A percentile compares a stretch with the other conserved stretches of the same genome.
Evolutionary conservation across 2,113 vertebrate genomes (phyloP).

Genomic region (Gorsachius goisagi): DNA sequence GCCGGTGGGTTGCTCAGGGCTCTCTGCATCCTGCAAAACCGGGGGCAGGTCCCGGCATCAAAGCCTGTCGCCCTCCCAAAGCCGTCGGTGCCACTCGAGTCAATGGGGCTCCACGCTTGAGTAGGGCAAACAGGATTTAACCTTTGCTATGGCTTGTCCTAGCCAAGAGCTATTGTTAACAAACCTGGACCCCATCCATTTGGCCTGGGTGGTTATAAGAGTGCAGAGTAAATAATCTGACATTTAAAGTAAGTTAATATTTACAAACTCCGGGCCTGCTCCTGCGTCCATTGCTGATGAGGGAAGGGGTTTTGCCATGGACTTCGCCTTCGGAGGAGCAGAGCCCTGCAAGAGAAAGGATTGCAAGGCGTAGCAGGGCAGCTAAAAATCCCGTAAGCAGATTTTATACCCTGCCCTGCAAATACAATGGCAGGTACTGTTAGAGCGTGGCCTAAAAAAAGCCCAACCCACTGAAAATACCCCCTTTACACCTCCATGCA

Average conservation of each 20-base stretch:
- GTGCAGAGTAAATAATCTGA: slow-evolving; percentile 36
- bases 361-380: not conserved
- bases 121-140: slow-evolving; percentile 61
- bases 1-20: accelerated
- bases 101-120: not conserved
- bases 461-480: not conserved
- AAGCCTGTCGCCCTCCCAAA: not conserved
- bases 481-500: slow-evolving; percentile 15
- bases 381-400: slow-evolving; percentile 29
- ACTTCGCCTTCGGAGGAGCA: not conserved
- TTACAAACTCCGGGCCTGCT: slow-evolving; percentile 16
- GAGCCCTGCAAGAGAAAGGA: not conserved
- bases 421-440: slow-evolving; percentile 41
- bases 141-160: slow-evolving; percentile 38
- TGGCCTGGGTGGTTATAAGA: slow-evolving; percentile 11
- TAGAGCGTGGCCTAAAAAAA: not conserved
- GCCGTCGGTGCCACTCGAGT: accelerated
- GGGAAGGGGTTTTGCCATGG: not conserved
- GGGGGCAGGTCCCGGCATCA: accelerated
- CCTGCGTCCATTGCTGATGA: not conserved
- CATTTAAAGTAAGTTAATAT: slow-evolving; percentile 27
- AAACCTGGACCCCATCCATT: not conserved
- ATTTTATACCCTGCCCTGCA: slow-evolving; percentile 29
- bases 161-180: slow-evolving; percentile 66
- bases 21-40: not conserved